Conservation (phyloP, 2,113 vertebrate genomes). For the Salvator merianae region DNA sequence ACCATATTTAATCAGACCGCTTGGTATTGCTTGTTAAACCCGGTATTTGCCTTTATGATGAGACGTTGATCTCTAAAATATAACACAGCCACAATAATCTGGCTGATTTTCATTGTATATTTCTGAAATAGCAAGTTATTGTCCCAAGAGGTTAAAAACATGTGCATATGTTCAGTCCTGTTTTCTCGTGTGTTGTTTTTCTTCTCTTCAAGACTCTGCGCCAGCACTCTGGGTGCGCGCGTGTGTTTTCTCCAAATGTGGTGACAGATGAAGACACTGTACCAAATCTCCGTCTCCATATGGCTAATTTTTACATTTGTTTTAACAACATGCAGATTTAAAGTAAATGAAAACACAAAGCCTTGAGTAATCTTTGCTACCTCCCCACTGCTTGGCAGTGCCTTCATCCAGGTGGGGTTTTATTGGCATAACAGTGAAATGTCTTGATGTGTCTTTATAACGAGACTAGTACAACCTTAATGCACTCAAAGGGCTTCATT, state of each 20-base stretch:
- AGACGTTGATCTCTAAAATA: conserved; percentile 41
- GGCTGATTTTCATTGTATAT: conserved; percentile 62
- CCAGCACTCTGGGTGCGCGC: conserved; percentile 58
- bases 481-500: conserved; percentile 53
- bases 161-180: conserved; percentile 72
- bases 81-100: conserved; percentile 48
- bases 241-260: conserved; percentile 59
- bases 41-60: conserved; percentile 30
- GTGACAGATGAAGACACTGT: conserved; percentile 80
- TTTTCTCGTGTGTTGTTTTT: conserved; percentile 66
- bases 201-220: conserved; percentile 50
- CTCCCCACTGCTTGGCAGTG: conserved; percentile 62
- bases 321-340: conserved; percentile 78
- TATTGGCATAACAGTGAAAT: conserved; percentile 53
- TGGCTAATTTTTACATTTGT: conserved; percentile 81
- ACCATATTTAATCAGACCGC: conserved; percentile 33
- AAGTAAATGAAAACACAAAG: conserved; percentile 76
- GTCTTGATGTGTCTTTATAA: conserved; percentile 61
- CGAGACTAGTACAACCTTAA: conserved; percentile 42
- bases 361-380: conserved; percentile 58
- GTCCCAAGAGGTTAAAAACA: conserved; percentile 74
- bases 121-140: conserved; percentile 75
- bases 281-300: conserved; percentile 76
- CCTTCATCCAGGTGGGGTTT: conserved; percentile 66
- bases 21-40: conserved; percentile 52